Conservation (phyloP, 2,113 vertebrate species). For the Neomonachus schauinslandi region DNA sequence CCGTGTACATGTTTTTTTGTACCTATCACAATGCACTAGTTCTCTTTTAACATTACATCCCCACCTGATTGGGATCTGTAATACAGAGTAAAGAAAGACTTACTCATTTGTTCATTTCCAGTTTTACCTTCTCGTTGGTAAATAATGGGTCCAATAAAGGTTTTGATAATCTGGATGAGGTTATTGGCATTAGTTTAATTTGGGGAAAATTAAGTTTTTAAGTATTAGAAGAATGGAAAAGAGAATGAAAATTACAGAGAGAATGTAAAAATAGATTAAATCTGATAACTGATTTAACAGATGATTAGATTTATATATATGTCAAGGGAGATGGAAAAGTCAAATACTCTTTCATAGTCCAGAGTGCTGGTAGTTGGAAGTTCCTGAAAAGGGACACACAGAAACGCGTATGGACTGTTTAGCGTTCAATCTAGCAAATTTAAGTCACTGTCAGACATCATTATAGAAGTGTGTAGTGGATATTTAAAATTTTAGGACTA, state of each 20-base stretch:
- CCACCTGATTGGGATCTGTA: neutral
- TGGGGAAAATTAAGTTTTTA: neutral
- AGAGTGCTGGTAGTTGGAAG: neutral
- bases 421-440: neutral
- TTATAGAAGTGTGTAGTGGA: neutral
- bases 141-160: neutral
- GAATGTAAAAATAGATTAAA: neutral
- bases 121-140: neutral
- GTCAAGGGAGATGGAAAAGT: neutral
- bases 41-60: neutral
- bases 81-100: neutral
- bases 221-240: slow-evolving; percentile 9
- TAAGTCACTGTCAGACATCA: neutral
- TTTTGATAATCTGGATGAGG: neutral
- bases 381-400: neutral
- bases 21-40: neutral
- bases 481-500: neutral
- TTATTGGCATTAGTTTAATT: neutral
- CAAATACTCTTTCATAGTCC: neutral
- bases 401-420: neutral
- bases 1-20: neutral
- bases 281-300: neutral
- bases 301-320: neutral
- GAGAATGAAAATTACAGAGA: slow-evolving; percentile 4
- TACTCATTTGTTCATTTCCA: neutral